These are phyloP conservation scores for Argyrosomus japonicus DNA, from an alignment of 2,113 vertebrate species.

Conservation along the genomic window DNA sequence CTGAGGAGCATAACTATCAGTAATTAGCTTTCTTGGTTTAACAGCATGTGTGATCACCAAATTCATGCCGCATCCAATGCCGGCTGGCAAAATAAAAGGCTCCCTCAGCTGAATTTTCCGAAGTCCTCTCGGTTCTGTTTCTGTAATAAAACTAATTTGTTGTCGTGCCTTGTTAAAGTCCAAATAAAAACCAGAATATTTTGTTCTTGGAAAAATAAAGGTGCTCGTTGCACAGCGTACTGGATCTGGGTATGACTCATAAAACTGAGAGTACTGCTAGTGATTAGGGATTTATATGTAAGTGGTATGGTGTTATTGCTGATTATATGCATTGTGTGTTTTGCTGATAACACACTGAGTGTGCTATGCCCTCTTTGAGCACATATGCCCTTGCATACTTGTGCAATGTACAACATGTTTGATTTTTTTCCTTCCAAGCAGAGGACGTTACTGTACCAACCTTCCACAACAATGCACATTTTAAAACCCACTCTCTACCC, in stretches of 20 bases:
- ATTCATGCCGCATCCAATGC: slow-evolving; percentile 55
- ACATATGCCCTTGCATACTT: slow-evolving; percentile 15
- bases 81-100: slow-evolving; percentile 64
- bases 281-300: slow-evolving; percentile 67
- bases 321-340: slow-evolving; percentile 55
- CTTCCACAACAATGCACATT: slow-evolving; percentile 40
- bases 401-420: slow-evolving; percentile 26
- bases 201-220: slow-evolving; percentile 70
- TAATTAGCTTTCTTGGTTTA: slow-evolving; percentile 74
- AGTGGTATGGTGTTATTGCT: slow-evolving; percentile 41
- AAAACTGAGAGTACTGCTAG: slow-evolving; percentile 56
- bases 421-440: slow-evolving; percentile 3
- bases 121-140: slow-evolving; percentile 61
- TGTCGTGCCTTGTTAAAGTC: slow-evolving; percentile 73
- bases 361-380: neutral
- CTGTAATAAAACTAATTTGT: slow-evolving; percentile 76
- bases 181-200: slow-evolving; percentile 76
- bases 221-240: slow-evolving; percentile 31
- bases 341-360: slow-evolving; percentile 49
- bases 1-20: slow-evolving; percentile 63
- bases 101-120: slow-evolving; percentile 60
- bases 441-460: slow-evolving; percentile 31
- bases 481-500: slow-evolving; percentile 29
- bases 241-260: slow-evolving; percentile 58
- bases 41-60: slow-evolving; percentile 64